Evolutionary conservation across 2,113 vertebrate species (phyloP).

Genomic region (Microcebus lehilahytsara): DNA sequence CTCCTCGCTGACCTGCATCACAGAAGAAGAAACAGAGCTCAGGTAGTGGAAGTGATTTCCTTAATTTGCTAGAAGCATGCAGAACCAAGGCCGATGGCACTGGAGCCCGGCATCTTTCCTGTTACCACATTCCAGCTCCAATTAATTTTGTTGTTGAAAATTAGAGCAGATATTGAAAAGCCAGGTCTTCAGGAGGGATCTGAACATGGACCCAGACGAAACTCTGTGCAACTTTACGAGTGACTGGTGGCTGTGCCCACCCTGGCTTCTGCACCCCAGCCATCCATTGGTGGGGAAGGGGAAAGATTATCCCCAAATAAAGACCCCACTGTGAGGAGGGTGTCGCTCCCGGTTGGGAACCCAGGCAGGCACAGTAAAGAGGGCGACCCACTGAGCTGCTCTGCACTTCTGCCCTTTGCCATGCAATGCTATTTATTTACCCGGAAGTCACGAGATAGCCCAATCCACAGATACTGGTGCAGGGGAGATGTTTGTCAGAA

Average conservation of each 20-base stretch:
- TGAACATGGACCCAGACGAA: neutral
- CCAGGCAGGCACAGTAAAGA: accelerated
- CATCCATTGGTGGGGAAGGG: accelerated
- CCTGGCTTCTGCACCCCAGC: neutral
- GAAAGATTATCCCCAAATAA: neutral
- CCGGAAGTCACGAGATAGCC: slow-evolving; percentile 76
- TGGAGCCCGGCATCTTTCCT: accelerated
- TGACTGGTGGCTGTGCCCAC: accelerated
- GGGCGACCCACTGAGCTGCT: neutral
- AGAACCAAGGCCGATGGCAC: accelerated
- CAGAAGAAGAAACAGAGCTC: neutral
- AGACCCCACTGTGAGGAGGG: accelerated
- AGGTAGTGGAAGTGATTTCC: too few species aligned
- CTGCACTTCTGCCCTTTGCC: slow-evolving; percentile 6
- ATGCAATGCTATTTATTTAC: slow-evolving; percentile 68
- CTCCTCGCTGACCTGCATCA: neutral
- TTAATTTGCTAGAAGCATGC: neutral
- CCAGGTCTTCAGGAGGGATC: neutral
- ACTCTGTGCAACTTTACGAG: accelerated
- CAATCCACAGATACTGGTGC: slow-evolving; percentile 78
- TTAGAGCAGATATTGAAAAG: neutral
- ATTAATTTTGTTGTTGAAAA: neutral
- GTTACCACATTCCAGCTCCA: accelerated
- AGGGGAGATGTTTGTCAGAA: slow-evolving; percentile 80
- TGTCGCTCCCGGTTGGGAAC: accelerated